A percentile compares a stretch with the other conserved stretches of the same genome.
Conservation (phyloP, 2,113 vertebrate genomes). For the Cricetomys ansorgei region DNA sequence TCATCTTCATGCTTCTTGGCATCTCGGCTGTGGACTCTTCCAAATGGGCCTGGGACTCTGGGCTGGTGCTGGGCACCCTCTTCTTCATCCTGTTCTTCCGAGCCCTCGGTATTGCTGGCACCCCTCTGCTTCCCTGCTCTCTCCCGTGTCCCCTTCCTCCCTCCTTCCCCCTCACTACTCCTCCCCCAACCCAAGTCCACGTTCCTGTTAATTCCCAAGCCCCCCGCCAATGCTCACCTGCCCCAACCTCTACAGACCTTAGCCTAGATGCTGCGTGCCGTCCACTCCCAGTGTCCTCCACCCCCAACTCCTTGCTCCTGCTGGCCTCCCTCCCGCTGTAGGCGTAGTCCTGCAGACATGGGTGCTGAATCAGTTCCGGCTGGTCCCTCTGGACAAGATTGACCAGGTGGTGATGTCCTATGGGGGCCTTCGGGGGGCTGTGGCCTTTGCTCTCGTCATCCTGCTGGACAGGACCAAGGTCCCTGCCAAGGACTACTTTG, state of each 20-base stretch:
- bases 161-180: background rate
- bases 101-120: conserved; percentile 89
- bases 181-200: background rate
- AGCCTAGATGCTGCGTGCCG: conserved; percentile 33
- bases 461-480: conserved; percentile 92
- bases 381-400: conserved; percentile 95
- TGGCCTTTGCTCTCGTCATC: conserved; percentile 96
- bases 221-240: conserved; percentile 32
- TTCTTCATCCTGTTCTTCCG: conserved; percentile 97
- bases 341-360: conserved; percentile 96
- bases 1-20: conserved; percentile 98
- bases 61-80: conserved; percentile 95
- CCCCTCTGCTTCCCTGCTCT: conserved; percentile 8
- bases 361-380: conserved; percentile 95
- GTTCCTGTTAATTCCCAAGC: conserved; percentile 27
- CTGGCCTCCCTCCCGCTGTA: conserved; percentile 82
- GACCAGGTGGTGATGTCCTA: conserved; percentile 99
- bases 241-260: conserved; percentile 48
- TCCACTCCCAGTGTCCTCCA: background rate
- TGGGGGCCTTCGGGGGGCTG: conserved; percentile 95
- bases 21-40: conserved; percentile 97
- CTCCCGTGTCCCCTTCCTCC: background rate
- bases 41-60: conserved; percentile 98
- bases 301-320: conserved; percentile 64
- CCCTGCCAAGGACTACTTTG: conserved; percentile 98